Conservation (phyloP, 2,113 vertebrate genomes). For the Nibea albiflora region DNA sequence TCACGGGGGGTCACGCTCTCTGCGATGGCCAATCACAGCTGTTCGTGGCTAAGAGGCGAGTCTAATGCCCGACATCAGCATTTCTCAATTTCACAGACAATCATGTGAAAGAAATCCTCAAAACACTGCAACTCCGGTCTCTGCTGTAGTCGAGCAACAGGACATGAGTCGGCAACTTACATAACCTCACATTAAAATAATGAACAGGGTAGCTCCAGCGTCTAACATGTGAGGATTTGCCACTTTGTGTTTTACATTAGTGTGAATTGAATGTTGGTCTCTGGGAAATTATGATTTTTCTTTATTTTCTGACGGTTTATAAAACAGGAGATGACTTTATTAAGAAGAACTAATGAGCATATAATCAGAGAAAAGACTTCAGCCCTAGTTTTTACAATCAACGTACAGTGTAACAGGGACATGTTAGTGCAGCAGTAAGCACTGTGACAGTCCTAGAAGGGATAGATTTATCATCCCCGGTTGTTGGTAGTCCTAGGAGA, state of each 20-base stretch:
- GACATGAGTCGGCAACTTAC: not conserved
- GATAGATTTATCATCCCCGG: no score
- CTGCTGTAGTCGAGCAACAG: not conserved
- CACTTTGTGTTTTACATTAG: no score
- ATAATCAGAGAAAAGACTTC: not conserved
- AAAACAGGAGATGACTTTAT: not conserved
- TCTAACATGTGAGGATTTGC: no score
- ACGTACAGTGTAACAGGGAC: no score
- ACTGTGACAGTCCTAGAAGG: no score
- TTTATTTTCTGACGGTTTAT: not conserved
- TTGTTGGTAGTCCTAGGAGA: no score
- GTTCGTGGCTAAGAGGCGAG: not conserved
- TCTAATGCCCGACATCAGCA: conserved; percentile 1
- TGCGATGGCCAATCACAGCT: conserved; percentile 39
- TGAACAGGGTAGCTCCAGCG: no score
- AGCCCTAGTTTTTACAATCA: not conserved
- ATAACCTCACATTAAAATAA: no score
- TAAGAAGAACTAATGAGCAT: not conserved
- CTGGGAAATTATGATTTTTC: not conserved
- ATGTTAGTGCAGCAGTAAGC: no score
- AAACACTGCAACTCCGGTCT: not conserved
- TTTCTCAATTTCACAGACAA: not conserved
- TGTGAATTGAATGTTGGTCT: no score
- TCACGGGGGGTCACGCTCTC: conserved; percentile 36
- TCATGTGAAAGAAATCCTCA: not conserved